These are phyloP conservation scores for Eufriesea mexicana DNA, from an alignment of 1,140 invertebrate genomes.

Conservation along the genomic window DNA sequence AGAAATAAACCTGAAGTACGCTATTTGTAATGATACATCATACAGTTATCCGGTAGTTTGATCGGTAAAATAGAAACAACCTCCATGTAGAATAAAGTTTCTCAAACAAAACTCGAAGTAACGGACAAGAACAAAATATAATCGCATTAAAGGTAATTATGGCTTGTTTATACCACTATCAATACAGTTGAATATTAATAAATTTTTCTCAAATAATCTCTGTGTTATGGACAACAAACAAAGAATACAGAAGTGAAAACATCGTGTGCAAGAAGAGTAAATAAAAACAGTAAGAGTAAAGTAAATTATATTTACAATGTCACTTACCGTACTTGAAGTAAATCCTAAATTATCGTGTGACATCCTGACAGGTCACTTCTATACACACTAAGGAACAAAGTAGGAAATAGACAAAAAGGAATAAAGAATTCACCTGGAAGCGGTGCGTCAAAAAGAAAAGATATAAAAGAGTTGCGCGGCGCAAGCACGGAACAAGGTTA, in stretches of 20 bases:
- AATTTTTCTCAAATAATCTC: neutral
- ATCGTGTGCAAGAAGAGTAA: neutral
- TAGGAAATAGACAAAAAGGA: no score
- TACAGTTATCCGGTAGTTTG: no score
- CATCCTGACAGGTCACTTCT: constrained; percentile 61
- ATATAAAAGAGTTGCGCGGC: neutral
- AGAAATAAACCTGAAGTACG: neutral
- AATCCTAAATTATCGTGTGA: constrained; percentile 79
- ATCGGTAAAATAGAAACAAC: neutral
- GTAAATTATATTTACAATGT: neutral
- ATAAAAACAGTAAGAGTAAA: neutral
- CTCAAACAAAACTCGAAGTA: neutral
- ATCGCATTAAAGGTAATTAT: neutral
- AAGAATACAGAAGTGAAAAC: neutral
- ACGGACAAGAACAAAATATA: no score
- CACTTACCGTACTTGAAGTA: constrained; percentile 77
- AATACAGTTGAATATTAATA: neutral
- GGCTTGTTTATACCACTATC: no score
- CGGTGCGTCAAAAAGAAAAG: constrained; percentile 3
- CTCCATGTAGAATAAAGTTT: neutral
- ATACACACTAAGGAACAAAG: neutral
- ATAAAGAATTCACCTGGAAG: constrained; percentile 15
- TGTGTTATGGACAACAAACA: neutral
- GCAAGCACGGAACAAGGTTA: constrained; percentile 18
- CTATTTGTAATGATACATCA: neutral